A percentile compares a stretch with the other conserved stretches of the same genome.
These are phyloP conservation scores for Heliconius cydno DNA, from an alignment of 2,888 invertebrate species.

Conservation along the genomic window DNA sequence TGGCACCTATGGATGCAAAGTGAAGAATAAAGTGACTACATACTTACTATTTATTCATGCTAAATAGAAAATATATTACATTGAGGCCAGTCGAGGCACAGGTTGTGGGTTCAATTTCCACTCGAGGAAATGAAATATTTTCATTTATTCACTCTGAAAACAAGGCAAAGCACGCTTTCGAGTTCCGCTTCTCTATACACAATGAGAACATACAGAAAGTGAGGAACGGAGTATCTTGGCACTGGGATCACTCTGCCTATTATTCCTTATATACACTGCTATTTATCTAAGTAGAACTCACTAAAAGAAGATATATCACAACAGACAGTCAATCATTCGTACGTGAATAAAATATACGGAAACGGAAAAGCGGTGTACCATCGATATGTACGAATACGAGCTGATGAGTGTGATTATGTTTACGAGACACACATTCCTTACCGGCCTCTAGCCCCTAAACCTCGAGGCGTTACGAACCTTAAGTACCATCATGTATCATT, in stretches of 20 bases:
- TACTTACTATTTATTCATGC: not conserved
- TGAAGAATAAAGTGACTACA: not conserved
- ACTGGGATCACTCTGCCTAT: too few relatives aligned
- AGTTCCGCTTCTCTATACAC: too few relatives aligned
- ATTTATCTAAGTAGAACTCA: not conserved
- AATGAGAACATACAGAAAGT: too few relatives aligned
- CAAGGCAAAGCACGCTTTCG: too few relatives aligned
- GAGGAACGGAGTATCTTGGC: too few relatives aligned
- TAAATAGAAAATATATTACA: too few relatives aligned
- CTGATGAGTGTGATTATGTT: slow-evolving; percentile 78
- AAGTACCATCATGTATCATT: slow-evolving; percentile 76
- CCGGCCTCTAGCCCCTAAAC: slow-evolving; percentile 60
- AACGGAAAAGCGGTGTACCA: slow-evolving; percentile 56
- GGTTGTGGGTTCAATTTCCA: too few relatives aligned
- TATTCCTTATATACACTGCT: not conserved
- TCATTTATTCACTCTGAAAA: too few relatives aligned
- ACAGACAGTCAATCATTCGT: not conserved
- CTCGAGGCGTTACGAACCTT: slow-evolving; percentile 65
- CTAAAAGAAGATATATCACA: not conserved
- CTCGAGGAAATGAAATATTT: too few relatives aligned
- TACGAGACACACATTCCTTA: slow-evolving; percentile 56
- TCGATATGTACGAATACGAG: slow-evolving; percentile 63
- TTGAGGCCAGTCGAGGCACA: too few relatives aligned
- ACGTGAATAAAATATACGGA: slow-evolving; percentile 12
- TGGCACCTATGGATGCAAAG: not conserved